These are phyloP conservation scores for Babyrousa celebensis DNA, from an alignment of 2,797 vertebrate species.

Conservation along the genomic window DNA sequence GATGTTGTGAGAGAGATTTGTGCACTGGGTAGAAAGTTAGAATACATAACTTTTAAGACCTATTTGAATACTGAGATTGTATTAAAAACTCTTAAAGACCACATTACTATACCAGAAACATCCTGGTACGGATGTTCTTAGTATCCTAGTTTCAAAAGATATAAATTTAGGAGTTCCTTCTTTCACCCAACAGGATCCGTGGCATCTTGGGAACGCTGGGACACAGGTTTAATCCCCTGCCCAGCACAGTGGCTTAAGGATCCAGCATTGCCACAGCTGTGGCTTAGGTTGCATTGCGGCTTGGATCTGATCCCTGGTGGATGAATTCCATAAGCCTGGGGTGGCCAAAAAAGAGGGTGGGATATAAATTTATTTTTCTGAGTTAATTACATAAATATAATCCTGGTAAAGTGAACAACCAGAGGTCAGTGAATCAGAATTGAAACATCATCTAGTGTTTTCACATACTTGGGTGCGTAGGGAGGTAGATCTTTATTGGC, in stretches of 20 bases:
- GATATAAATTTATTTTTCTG: constrained; percentile 2
- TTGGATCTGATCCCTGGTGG: too few species aligned
- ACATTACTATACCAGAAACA: background rate
- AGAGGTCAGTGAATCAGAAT: background rate
- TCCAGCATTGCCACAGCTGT: too few species aligned
- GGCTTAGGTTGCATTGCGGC: too few species aligned
- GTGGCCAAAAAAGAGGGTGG: too few species aligned
- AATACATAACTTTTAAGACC: constrained; percentile 6
- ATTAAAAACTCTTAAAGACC: constrained; percentile 14
- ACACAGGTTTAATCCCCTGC: too few species aligned
- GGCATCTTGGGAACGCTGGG: too few species aligned
- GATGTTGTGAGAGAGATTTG: constrained; percentile 1
- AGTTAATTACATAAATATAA: constrained; percentile 38
- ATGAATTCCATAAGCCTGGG: too few species aligned
- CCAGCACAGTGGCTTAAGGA: too few species aligned
- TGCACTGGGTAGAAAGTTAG: constrained; percentile 2
- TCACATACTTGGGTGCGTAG: constrained; percentile 25
- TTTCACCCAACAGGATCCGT: too few species aligned
- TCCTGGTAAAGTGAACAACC: background rate
- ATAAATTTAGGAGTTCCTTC: too few species aligned
- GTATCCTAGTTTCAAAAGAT: constrained; percentile 9
- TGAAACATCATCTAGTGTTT: background rate
- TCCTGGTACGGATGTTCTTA: background rate
- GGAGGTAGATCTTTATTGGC: constrained; percentile 36
- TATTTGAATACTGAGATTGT: constrained; percentile 51